Percentiles rank a stretch among this genome's conserved stretches.
These are phyloP conservation scores for Stegastes partitus DNA, from an alignment of 2,113 vertebrate species.

Conservation along the genomic window DNA sequence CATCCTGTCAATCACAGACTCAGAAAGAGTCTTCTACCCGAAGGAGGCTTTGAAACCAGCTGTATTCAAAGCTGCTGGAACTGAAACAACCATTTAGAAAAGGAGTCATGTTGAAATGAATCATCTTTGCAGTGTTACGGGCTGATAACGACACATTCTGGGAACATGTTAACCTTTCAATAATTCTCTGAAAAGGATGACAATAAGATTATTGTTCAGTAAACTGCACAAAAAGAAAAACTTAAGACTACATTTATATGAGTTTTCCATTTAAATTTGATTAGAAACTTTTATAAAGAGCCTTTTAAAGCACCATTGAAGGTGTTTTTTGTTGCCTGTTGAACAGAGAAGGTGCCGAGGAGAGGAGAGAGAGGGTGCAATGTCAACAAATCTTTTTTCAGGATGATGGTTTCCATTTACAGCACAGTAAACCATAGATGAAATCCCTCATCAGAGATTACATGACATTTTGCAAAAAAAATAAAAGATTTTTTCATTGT, in stretches of 20 bases:
- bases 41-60: too few species aligned
- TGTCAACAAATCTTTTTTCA: background rate
- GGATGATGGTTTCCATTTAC: background rate
- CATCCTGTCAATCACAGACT: too few species aligned
- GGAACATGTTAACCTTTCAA: too few species aligned
- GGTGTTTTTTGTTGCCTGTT: background rate
- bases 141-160: too few species aligned
- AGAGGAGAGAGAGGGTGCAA: background rate
- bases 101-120: too few species aligned
- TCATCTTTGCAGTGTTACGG: too few species aligned
- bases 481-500: background rate
- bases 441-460: background rate
- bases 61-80: too few species aligned
- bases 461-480: conserved; percentile 21
- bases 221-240: too few species aligned
- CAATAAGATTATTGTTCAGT: too few species aligned
- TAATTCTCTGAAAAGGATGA: too few species aligned
- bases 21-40: too few species aligned
- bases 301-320: background rate
- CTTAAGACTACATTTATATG: background rate
- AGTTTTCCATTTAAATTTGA: background rate
- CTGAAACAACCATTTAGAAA: too few species aligned
- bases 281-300: background rate
- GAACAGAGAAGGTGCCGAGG: background rate
- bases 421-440: background rate